These are phyloP conservation scores for Nudaria mundana DNA, from an alignment of 2,888 invertebrate species.

Conservation along the genomic window DNA sequence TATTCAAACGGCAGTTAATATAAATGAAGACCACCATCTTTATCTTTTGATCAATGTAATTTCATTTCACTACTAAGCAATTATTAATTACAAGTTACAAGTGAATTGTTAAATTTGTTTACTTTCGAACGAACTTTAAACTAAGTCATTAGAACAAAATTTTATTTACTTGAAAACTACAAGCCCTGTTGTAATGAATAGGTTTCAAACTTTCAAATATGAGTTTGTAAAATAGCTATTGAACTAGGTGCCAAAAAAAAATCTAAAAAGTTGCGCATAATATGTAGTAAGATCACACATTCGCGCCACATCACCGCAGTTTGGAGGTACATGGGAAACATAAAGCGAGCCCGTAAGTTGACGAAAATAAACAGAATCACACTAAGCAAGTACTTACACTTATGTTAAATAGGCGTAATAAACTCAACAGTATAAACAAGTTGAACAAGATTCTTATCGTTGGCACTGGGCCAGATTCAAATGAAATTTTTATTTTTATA, in stretches of 20 bases:
- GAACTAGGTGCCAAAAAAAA: neutral
- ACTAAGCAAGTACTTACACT: constrained; percentile 30
- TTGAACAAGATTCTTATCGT: constrained; percentile 37
- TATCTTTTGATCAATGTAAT: neutral
- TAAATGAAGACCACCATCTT: constrained; percentile 4
- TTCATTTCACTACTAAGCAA: too few species aligned
- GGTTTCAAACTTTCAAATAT: too few species aligned
- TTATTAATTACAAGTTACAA: too few species aligned
- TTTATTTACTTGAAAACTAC: too few species aligned
- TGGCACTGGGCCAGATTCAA: constrained; percentile 43
- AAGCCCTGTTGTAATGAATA: too few species aligned
- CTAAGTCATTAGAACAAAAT: too few species aligned
- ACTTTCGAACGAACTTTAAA: too few species aligned
- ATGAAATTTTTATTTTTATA: constrained; percentile 38
- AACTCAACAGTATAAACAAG: constrained; percentile 39
- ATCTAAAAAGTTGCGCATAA: neutral
- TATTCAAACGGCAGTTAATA: constrained; percentile 16
- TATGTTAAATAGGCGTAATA: constrained; percentile 38
- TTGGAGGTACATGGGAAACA: constrained; percentile 8
- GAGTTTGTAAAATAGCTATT: too few species aligned
- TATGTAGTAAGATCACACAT: constrained; percentile 7
- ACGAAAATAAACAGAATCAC: constrained; percentile 26
- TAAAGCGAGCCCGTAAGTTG: constrained; percentile 18
- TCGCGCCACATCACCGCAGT: constrained; percentile 1
- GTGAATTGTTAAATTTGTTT: too few species aligned